These are phyloP conservation scores for Holothuria scabra DNA, from an alignment of 53 echinoderm and acorn worm genomes.

Conservation along the genomic window DNA sequence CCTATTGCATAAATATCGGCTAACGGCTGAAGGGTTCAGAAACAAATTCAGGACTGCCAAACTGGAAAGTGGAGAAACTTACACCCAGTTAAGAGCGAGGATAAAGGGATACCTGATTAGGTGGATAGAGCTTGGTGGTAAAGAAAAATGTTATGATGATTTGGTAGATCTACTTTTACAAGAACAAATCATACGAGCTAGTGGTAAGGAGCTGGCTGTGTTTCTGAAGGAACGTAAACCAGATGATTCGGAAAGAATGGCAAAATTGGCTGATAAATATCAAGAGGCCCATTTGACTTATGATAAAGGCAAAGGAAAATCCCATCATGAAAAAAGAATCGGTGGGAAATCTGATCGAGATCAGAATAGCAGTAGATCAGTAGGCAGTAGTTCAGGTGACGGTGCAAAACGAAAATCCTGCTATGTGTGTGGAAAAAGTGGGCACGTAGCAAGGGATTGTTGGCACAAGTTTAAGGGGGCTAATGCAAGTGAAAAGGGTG, in stretches of 20 bases:
- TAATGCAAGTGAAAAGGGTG: no score
- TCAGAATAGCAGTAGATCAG: no score
- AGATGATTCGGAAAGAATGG: background rate
- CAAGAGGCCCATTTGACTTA: constrained; percentile 10
- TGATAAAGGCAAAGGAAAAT: no score
- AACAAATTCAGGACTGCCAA: constrained; percentile 25
- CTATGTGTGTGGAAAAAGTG: no score
- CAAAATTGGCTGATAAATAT: constrained; percentile 25
- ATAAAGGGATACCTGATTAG: constrained; percentile 8
- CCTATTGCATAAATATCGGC: background rate
- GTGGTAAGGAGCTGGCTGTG: background rate
- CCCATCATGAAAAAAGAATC: no score
- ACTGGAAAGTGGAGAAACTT: constrained; percentile 3
- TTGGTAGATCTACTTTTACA: constrained; percentile 17
- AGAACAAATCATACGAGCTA: constrained; percentile 20
- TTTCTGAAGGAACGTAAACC: constrained; percentile 32
- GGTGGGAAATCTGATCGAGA: no score
- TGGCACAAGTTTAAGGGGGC: no score
- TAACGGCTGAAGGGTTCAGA: constrained; percentile 13
- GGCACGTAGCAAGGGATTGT: no score
- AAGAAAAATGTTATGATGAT: constrained; percentile 27
- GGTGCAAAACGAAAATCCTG: no score
- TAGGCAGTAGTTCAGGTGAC: no score
- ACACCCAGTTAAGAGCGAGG: background rate
- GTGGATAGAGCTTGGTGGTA: constrained; percentile 30